Evolutionary conservation across 1,140 invertebrate genomes (phyloP), one percentile per base, ranked within the genome.

Genomic region (Cotesia vestalis): DNA sequence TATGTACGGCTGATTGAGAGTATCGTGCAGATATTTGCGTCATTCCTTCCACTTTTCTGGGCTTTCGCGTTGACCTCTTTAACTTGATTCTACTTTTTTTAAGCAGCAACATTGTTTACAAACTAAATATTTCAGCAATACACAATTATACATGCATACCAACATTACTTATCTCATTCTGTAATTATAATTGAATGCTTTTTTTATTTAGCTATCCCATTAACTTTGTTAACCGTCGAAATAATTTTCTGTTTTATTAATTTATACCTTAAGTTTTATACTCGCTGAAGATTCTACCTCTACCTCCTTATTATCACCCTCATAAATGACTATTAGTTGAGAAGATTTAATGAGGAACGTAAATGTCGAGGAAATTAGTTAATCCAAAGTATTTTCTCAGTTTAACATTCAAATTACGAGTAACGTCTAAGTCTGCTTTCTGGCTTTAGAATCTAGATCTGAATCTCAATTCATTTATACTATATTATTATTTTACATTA

Each of bases 21-120:
- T 59, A 59, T 59, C 57, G 57, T 59, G 57, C 57, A 20, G 57
- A 59, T 59, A 59, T 59, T 59, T 59, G 57, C 57, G 57, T 59
- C 57, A 59, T 59, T 59, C 57, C 57, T 59, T 59, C 57, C 57
- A 59, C 57, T 59, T 59, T 59, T 59, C 57, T 59, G 57, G 27
- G 57, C 57, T 59, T 59, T 59, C 57, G 57, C 57, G 20, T 27
- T 59, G 57, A 59, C 57, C 57, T 59, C 57, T 59, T 59, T 59
- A 59, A 20, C 20, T 59, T 27, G 17, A 20, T 59, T 46, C 11
- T 46, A 46, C 11, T 46, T 46, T 40, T 46, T 46, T 46, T 46
- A 46, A 46, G 6, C 40, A 46, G 40, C 40, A 9, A 46, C 40
- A 46, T 46, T 46, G 40, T 46, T 46, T 55, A 55, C 53, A 55